Conservation (phyloP, 2,888 invertebrate genomes). For the Xestia c-nigrum region DNA sequence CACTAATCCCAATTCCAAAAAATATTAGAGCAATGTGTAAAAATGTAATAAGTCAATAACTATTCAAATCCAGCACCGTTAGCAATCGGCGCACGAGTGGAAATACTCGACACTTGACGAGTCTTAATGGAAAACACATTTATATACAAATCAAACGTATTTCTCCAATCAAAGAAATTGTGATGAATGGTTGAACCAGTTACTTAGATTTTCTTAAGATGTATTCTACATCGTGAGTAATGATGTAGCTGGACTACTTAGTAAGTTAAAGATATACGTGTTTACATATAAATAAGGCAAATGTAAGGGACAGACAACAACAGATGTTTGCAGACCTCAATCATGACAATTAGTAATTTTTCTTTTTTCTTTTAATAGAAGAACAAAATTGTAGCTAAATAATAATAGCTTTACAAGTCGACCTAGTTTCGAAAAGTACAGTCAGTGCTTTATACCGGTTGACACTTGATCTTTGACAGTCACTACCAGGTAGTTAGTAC, state of each 20-base stretch:
- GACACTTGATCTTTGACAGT: not conserved
- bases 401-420: not conserved
- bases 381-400: not conserved
- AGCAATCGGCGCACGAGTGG: constrained; percentile 22
- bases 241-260: not conserved
- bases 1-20: not conserved
- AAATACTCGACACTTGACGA: constrained; percentile 21
- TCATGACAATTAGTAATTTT: not conserved
- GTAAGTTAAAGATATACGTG: not conserved
- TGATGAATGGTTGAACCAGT: constrained; percentile 16
- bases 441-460: not conserved
- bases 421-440: not conserved
- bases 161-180: constrained; percentile 46
- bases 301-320: not conserved
- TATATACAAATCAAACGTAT: constrained; percentile 35
- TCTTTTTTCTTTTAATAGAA: not conserved
- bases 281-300: not conserved
- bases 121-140: constrained; percentile 32
- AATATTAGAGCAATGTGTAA: not conserved
- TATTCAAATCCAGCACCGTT: constrained; percentile 26
- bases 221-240: constrained; percentile 52
- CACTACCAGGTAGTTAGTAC: not conserved
- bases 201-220: constrained; percentile 34
- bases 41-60: not conserved
- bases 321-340: not conserved